Evolutionary conservation across 2,113 vertebrate genomes (phyloP), one percentile per base, ranked within the genome.

Genomic region (Erpornis zantholeuca): DNA sequence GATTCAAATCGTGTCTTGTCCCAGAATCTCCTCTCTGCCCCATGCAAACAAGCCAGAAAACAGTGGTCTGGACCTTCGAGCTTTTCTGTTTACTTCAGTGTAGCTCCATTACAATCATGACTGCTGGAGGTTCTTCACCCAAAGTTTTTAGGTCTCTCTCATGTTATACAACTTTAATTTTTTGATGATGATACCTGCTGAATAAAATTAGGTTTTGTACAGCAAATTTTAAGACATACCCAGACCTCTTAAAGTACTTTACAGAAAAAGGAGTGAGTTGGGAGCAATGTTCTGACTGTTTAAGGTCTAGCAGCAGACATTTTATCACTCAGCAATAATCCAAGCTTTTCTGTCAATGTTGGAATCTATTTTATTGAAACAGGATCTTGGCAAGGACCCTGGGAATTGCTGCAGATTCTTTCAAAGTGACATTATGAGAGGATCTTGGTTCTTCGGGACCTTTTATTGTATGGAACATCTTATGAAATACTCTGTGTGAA

Each of bases 311-410:
- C 38, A 78, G 83, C 91, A 71, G 86, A 60, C 23, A 10, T 91
- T 82, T 94, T 92, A 94, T 95, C 77, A 84, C 89, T 92, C 70
- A 75, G 86, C 69, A 94, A 92, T 94, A 96, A 96, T 89, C 69
- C 40, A 91, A 31, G 73, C 44, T 94, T 91, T 95, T 92, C 65
- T 89, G 65, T 94, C 92, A 84, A 79, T 91, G 77, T 11, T 91
- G 60, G 49, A 94, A 92, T 88, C 79, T 82, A 42, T 94, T 94
- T 96, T 94, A 92, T 88, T 93, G 92, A 54, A 88, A 93, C 84
- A 86, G 47, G 25, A 64, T 91, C 69, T 92, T 94, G 92, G 84
- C 91, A 87, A 91, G 83, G 83, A 79, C 81, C 42, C 44, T 35
- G 36, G 36, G 86, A 95, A 89, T 84, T 86, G 73, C 72, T 69